Conservation (phyloP, 2,888 invertebrate genomes). For the Chloromyia formosa region DNA sequence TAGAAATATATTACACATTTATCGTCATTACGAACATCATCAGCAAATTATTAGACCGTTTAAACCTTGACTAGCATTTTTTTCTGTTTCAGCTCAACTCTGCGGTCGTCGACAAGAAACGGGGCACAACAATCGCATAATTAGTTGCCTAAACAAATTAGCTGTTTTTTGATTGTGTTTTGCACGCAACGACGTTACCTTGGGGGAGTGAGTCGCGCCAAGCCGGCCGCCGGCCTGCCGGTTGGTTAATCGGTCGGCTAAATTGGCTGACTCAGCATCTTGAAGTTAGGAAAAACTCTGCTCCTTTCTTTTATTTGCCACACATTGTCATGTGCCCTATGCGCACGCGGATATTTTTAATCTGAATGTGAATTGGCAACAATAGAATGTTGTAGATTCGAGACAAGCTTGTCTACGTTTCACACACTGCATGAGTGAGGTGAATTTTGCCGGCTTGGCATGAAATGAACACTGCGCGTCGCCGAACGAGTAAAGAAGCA, state of each 20-base stretch:
- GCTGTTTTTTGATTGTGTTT: not conserved
- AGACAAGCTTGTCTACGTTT: not conserved
- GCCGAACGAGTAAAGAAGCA: too few relatives aligned
- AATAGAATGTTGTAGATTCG: not conserved
- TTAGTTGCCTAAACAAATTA: not conserved
- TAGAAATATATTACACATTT: too few relatives aligned
- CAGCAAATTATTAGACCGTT: conserved; percentile 7
- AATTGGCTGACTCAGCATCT: not conserved
- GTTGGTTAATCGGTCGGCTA: not conserved
- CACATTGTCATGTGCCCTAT: conserved; percentile 20
- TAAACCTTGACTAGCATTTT: not conserved
- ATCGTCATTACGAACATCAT: not conserved
- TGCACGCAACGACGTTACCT: not conserved
- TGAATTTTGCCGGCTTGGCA: conserved; percentile 10
- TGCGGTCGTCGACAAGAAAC: not conserved
- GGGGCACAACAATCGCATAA: too few relatives aligned
- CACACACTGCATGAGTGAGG: conserved; percentile 12
- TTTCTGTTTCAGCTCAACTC: not conserved
- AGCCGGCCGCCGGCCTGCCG: not conserved
- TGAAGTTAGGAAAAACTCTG: not conserved
- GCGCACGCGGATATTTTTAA: conserved; percentile 27
- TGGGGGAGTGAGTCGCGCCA: not conserved
- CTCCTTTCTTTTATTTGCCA: not conserved
- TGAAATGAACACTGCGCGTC: not conserved
- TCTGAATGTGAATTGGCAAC: not conserved